Base-by-base conservation (phyloP, 53 echinoderm and acorn worm genomes). In the Holothuria leucospilota region DNA sequence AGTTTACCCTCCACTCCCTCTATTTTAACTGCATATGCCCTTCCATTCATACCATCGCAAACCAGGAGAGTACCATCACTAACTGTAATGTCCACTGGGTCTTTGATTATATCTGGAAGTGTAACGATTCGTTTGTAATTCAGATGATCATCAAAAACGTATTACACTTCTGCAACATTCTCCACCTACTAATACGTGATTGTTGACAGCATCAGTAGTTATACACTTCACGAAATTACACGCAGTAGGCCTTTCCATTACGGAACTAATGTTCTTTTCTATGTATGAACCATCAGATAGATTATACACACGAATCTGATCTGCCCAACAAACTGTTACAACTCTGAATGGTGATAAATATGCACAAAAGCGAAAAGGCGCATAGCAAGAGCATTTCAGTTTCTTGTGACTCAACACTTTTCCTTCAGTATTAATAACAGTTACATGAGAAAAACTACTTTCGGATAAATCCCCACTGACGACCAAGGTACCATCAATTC, bases 91-190 rank as follows among this genome's bases (percentile, higher is more conserved):
- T 42, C 49, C 6, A 16, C 12, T n/a, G 77, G n/a, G 20, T 42
- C 15, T 24, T 49, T 20, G 46, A 51, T 21, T 5, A 15, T 13
- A 2, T 75, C 49, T 40, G 77, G 77, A 34, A 75, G 51, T 75
- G 7, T 23, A 0, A 75, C 8, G 0, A 26, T 75, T 41, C 46
- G 77, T 15, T 23, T 18, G 13, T 42, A 75, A 75, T 75, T 75
- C 49, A 75, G 10, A 23, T 75, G 20, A 20, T 75, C 20, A 75
- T 75, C 77, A n/a, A 75, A 75, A 8, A 75, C 77, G 25, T 21
- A 75, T 25, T 42, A 8, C 12, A 14, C 41, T 51, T 49, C 46
- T 46, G 9, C 46, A 9, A 42, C n/a, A 42, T 12, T 51, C n/a
- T 20, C 14, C 25, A 42, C 77, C 77, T 6, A 75, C 21, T 8